A percentile compares a stretch with the other conserved stretches of the same genome.
Conservation (phyloP, 2,888 invertebrate genomes). For the Bursaphelenchus okinawaensis region DNA sequence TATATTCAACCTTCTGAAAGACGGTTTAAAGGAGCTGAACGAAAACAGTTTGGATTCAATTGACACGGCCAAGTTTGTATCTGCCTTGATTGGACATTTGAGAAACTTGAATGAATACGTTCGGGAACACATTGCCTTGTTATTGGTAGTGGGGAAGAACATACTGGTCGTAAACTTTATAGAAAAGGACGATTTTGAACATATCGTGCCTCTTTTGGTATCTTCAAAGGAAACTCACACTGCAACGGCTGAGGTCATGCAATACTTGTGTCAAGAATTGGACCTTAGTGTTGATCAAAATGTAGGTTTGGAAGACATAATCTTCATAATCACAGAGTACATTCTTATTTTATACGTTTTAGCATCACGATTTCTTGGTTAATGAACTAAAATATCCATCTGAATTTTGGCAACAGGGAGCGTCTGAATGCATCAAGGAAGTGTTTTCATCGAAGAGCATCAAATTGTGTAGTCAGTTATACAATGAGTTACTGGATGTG, state of each 20-base stretch:
- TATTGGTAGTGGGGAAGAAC: constrained; percentile 1
- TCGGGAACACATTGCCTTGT: constrained; percentile 1
- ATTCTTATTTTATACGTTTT: not conserved
- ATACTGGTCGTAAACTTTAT: not conserved
- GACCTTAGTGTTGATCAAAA: not conserved
- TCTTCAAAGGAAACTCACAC: not conserved
- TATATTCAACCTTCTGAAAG: constrained; percentile 8
- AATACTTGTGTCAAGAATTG: constrained; percentile 1
- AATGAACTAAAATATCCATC: constrained; percentile 1
- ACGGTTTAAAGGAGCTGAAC: constrained; percentile 3
- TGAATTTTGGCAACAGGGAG: constrained; percentile 9
- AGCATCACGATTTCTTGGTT: constrained; percentile 2
- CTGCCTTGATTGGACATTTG: constrained; percentile 1
- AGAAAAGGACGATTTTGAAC: not conserved
- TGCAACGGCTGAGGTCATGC: not conserved
- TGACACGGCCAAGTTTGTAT: constrained; percentile 5
- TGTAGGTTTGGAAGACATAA: not conserved
- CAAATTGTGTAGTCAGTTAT: constrained; percentile 27
- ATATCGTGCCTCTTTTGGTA: not conserved
- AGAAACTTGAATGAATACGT: constrained; percentile 10
- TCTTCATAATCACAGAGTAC: no score
- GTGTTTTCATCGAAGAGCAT: constrained; percentile 14
- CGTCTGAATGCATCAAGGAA: not conserved
- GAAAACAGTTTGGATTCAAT: constrained; percentile 1
- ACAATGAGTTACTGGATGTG: constrained; percentile 14